Conservation (phyloP, 2,888 invertebrate genomes). For the Pteria penguin region DNA sequence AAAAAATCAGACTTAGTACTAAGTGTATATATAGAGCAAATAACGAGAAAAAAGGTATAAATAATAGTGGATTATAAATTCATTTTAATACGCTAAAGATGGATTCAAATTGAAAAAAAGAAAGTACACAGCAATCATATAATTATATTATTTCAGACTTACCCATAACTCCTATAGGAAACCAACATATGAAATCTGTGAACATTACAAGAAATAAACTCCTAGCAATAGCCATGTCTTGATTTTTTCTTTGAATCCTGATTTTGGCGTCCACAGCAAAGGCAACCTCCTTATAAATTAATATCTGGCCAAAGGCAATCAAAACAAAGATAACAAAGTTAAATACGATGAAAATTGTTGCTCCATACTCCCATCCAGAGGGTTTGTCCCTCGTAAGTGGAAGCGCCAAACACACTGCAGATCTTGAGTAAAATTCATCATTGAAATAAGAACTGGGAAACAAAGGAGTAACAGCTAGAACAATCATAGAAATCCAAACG, state of each 20-base stretch:
- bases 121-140: too few relatives aligned
- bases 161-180: conserved; percentile 64
- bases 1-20: too few relatives aligned
- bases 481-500: conserved; percentile 67
- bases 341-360: conserved; percentile 73
- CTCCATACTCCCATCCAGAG: conserved; percentile 77
- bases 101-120: too few relatives aligned
- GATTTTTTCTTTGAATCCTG: conserved; percentile 31
- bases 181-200: conserved; percentile 75
- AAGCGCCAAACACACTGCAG: conserved; percentile 75
- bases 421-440: conserved; percentile 71
- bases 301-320: conserved; percentile 72
- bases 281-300: conserved; percentile 71
- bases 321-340: conserved; percentile 73
- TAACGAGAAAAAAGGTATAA: too few relatives aligned
- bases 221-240: conserved; percentile 68
- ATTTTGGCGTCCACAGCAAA: conserved; percentile 15
- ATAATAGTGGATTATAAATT: too few relatives aligned
- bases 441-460: conserved; percentile 69
- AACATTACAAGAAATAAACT: conserved; percentile 73
- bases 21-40: too few relatives aligned
- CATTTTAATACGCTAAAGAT: too few relatives aligned
- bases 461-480: conserved; percentile 71
- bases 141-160: conserved; percentile 19
- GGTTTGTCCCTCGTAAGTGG: conserved; percentile 74